Evolutionary conservation across 2,797 vertebrate species (phyloP).

Genomic region (Eupleurogrammus muticus): DNA sequence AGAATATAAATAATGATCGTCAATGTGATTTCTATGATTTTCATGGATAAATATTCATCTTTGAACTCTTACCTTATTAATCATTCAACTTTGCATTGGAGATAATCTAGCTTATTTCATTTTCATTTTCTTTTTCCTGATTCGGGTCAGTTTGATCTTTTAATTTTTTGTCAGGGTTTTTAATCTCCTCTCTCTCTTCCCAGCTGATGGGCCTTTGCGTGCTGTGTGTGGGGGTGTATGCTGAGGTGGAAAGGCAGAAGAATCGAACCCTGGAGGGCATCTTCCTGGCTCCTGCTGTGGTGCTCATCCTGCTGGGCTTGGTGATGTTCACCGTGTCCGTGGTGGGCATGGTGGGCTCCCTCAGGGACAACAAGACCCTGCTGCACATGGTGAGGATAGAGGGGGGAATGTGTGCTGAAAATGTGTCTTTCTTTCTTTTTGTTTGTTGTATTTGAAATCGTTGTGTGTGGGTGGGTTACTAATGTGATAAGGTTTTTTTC

Average conservation of each 20-base stretch:
- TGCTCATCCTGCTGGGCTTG: conserved; percentile 90
- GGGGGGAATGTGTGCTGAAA: not conserved
- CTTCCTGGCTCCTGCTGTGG: conserved; percentile 91
- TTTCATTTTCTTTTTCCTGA: not conserved
- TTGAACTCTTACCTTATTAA: too few species aligned
- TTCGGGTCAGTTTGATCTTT: too few species aligned
- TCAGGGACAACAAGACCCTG: conserved; percentile 90
- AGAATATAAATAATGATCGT: too few species aligned
- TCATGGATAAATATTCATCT: too few species aligned
- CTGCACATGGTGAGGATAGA: conserved; percentile 85
- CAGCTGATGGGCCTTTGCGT: conserved; percentile 90
- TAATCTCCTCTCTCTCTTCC: not conserved
- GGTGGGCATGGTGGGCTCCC: conserved; percentile 91
- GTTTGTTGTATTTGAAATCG: not conserved
- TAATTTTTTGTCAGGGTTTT: too few species aligned
- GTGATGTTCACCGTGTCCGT: conserved; percentile 91
- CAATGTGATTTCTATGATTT: too few species aligned
- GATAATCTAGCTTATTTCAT: too few species aligned
- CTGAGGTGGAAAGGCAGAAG: conserved; percentile 91
- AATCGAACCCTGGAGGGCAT: conserved; percentile 91
- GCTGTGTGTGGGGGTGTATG: conserved; percentile 90
- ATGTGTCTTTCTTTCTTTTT: not conserved
- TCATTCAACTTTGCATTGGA: too few species aligned
- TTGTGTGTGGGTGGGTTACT: not conserved
- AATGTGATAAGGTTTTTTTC: not conserved